Conservation (phyloP, 2,888 invertebrate species). For the Ctena decussata region DNA sequence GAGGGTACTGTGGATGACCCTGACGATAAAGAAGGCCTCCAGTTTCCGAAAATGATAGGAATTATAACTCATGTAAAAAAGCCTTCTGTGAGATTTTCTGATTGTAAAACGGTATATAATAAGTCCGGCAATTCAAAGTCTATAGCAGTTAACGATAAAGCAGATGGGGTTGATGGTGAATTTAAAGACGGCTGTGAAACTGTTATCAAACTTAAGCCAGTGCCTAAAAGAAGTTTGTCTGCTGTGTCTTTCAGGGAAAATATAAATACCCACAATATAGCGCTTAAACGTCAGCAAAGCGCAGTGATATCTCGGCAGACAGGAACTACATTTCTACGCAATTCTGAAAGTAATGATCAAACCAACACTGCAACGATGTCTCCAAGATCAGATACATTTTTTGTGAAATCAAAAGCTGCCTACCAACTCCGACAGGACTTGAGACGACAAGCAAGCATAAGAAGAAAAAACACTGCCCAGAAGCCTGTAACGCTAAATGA, state of each 20-base stretch:
- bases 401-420: slow-evolving; percentile 67
- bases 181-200: background rate
- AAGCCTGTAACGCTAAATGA: slow-evolving; percentile 52
- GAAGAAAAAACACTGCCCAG: slow-evolving; percentile 45
- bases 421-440: slow-evolving; percentile 64
- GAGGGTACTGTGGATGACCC: background rate
- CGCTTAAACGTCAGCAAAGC: slow-evolving; percentile 52
- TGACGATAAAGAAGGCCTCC: slow-evolving; percentile 8
- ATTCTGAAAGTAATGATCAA: background rate
- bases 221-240: slow-evolving; percentile 44
- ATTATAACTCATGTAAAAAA: slow-evolving; percentile 59
- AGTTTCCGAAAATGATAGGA: slow-evolving; percentile 36
- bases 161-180: background rate
- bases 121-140: background rate
- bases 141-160: too few relatives aligned
- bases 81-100: slow-evolving; percentile 64
- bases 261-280: slow-evolving; percentile 36
- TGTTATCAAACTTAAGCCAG: background rate
- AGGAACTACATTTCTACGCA: background rate
- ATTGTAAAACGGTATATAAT: slow-evolving; percentile 41
- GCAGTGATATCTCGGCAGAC: background rate
- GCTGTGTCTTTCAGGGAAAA: slow-evolving; percentile 40
- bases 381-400: slow-evolving; percentile 56
- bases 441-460: slow-evolving; percentile 47
- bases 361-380: background rate